Percentiles rank a stretch among this genome's conserved stretches.
Conservation (phyloP, 2,113 vertebrate species). For the Chinchilla lanigera region DNA sequence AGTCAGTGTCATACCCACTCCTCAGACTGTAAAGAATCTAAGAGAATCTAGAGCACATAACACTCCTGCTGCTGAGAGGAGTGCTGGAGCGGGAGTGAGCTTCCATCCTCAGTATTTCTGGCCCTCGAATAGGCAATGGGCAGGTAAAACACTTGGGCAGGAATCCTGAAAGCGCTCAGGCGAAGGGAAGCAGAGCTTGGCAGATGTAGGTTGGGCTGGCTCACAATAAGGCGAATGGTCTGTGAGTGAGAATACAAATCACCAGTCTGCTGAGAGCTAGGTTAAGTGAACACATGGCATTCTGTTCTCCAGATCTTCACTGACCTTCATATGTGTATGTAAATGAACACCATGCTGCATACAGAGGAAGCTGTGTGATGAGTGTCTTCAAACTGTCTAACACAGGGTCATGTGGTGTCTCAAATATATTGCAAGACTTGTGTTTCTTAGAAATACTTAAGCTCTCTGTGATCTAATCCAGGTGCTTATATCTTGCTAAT, state of each 20-base stretch:
- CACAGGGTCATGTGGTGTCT: neutral
- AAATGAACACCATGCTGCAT: neutral
- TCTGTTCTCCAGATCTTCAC: neutral
- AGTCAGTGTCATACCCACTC: neutral
- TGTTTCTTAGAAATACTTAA: neutral
- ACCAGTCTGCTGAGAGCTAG: neutral
- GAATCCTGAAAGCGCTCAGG: neutral
- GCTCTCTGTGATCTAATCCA: neutral
- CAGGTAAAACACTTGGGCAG: rapidly evolving
- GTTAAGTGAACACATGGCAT: neutral
- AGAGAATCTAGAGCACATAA: neutral
- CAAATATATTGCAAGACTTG: neutral
- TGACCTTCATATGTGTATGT: neutral
- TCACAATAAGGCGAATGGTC: neutral
- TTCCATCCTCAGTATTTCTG: neutral
- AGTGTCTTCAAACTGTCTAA: neutral
- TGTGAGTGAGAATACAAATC: rapidly evolving
- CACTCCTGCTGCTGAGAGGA: neutral
- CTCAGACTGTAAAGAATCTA: neutral
- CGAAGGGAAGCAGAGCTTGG: neutral
- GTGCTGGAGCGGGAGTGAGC: rapidly evolving
- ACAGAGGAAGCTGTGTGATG: neutral
- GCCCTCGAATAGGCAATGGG: rapidly evolving
- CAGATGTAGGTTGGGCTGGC: neutral
- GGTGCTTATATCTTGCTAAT: neutral